Evolutionary conservation across 2,797 vertebrate genomes (phyloP).

Genomic region (Nyctibius grandis): DNA sequence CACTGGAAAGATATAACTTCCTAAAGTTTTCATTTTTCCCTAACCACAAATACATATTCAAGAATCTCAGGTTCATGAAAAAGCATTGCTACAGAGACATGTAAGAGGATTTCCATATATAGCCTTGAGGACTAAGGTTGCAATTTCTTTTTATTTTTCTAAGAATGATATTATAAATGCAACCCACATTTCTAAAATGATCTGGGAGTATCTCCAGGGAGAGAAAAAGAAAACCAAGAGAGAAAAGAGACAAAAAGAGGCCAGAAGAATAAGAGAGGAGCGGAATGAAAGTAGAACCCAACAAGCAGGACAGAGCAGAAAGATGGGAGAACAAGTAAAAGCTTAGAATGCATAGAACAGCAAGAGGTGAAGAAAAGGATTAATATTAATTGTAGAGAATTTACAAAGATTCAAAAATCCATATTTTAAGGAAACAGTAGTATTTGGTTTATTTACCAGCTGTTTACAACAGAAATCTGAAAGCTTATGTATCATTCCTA

Average conservation of each 20-base stretch:
- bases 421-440: not conserved
- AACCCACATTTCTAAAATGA: slow-evolving; percentile 30
- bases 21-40: not conserved
- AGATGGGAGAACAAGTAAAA: not conserved
- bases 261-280: not conserved
- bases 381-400: not conserved
- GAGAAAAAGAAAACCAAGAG: not conserved
- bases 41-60: not conserved
- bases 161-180: not conserved
- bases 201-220: not conserved
- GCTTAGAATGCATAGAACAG: not conserved
- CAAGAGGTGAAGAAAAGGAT: not conserved
- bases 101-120: not conserved
- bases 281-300: not conserved
- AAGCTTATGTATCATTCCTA: not conserved
- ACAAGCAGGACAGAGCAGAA: not conserved
- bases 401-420: not conserved
- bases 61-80: not conserved
- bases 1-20: not conserved
- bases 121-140: not conserved
- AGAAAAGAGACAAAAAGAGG: not conserved
- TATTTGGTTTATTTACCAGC: not conserved
- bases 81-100: not conserved
- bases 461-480: not conserved
- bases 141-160: not conserved